A percentile compares a stretch with the other conserved stretches of the same genome.
Evolutionary conservation across 2,888 invertebrate genomes (phyloP).

Genomic region (Apamea epomidion): DNA sequence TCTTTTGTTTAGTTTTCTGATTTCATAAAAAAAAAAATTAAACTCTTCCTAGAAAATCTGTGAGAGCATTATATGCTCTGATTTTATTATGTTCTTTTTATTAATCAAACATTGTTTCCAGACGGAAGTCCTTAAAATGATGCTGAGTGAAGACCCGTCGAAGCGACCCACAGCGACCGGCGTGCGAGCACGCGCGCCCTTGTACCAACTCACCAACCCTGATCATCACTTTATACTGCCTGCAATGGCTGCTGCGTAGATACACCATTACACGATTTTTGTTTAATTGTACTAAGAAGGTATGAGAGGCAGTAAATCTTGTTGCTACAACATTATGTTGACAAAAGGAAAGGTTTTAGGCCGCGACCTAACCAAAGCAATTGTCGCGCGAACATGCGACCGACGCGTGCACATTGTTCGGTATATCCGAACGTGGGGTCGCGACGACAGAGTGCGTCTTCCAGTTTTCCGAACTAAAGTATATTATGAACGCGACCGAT

Average conservation of each 20-base stretch:
- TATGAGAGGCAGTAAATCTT: slow-evolving; percentile 15
- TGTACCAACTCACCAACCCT: slow-evolving; percentile 84
- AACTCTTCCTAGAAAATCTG: background rate
- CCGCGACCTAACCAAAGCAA: background rate
- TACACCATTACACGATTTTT: background rate
- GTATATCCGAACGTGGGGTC: too few relatives aligned
- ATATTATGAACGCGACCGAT: background rate
- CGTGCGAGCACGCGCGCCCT: slow-evolving; percentile 91
- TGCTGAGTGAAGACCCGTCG: slow-evolving; percentile 94
- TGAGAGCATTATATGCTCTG: background rate
- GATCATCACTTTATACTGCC: slow-evolving; percentile 90
- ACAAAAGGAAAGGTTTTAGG: background rate
- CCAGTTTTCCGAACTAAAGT: background rate
- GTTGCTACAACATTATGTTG: background rate
- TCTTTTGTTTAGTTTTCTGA: background rate
- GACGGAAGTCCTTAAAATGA: slow-evolving; percentile 93
- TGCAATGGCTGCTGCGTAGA: slow-evolving; percentile 57
- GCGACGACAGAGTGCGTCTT: background rate
- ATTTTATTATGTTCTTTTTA: background rate
- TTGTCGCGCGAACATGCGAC: too few relatives aligned
- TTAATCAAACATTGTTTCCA: slow-evolving; percentile 76
- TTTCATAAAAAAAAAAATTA: background rate
- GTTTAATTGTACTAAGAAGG: background rate
- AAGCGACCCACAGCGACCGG: slow-evolving; percentile 94
- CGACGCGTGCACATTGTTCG: background rate